These are phyloP conservation scores for Lanius ludovicianus DNA, from an alignment of 2,113 vertebrate genomes.

Conservation along the genomic window DNA sequence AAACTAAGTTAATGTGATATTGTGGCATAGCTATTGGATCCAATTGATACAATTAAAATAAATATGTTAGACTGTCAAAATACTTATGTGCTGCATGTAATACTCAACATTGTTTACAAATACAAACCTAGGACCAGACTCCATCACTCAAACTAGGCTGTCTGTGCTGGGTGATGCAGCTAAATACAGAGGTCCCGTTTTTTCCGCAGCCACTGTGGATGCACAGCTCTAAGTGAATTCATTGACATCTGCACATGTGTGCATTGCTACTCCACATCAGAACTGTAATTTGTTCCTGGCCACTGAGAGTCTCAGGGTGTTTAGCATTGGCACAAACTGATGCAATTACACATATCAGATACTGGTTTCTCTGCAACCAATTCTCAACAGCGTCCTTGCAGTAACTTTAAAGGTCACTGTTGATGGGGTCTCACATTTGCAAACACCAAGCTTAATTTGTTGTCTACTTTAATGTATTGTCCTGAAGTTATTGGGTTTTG, in stretches of 20 bases:
- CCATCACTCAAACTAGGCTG: neutral
- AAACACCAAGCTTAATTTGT: conserved; percentile 44
- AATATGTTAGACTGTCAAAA: neutral
- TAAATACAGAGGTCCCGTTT: neutral
- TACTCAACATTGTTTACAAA: neutral
- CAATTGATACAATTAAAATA: neutral
- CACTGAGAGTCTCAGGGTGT: neutral
- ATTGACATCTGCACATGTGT: neutral
- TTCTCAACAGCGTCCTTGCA: neutral
- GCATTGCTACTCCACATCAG: neutral
- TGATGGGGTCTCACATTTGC: neutral
- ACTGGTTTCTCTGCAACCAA: neutral
- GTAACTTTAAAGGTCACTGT: conserved; percentile 49
- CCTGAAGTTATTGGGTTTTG: conserved; percentile 35
- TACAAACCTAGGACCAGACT: neutral
- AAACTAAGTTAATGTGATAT: neutral
- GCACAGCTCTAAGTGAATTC: neutral
- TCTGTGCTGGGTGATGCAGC: neutral
- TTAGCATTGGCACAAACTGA: neutral
- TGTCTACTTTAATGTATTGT: conserved; percentile 57
- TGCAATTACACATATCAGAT: neutral
- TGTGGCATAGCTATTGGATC: neutral
- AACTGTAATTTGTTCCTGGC: neutral
- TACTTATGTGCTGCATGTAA: neutral
- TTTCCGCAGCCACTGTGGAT: neutral